A percentile compares a stretch with the other conserved stretches of the same genome.
Conservation (phyloP, 2,113 vertebrate genomes). For the Geococcyx californianus region DNA sequence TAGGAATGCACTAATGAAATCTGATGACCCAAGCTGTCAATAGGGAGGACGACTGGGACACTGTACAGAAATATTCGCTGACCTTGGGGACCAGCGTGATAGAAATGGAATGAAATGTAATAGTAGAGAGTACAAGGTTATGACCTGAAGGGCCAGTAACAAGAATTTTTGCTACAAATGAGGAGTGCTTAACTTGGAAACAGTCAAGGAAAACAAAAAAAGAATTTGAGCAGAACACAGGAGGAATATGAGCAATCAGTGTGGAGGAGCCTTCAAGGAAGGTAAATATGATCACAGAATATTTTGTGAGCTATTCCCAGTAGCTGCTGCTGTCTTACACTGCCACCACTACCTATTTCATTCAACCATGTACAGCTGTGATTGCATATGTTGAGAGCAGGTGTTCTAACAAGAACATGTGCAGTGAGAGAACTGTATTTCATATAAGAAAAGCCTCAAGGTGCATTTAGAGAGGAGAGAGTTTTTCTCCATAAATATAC, state of each 20-base stretch:
- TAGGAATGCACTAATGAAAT: slow-evolving; percentile 36
- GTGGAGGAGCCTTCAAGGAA: neutral
- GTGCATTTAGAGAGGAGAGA: neutral
- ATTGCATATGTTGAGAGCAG: neutral
- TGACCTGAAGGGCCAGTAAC: slow-evolving; percentile 21
- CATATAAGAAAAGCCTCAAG: neutral
- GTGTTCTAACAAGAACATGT: neutral
- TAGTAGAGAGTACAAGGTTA: slow-evolving; percentile 23
- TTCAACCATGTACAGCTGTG: neutral
- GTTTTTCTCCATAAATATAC: neutral
- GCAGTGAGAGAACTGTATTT: neutral
- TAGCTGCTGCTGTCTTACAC: neutral
- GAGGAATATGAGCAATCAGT: neutral
- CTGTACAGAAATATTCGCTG: neutral
- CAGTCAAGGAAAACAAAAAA: neutral
- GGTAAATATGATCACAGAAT: neutral
- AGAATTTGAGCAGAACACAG: neutral
- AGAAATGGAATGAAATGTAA: slow-evolving; percentile 56
- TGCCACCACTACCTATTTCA: neutral
- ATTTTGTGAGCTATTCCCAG: neutral
- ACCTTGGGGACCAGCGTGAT: slow-evolving; percentile 23
- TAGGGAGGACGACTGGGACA: neutral
- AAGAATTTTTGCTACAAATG: slow-evolving; percentile 36
- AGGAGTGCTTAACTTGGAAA: slow-evolving; percentile 1
- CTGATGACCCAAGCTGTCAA: neutral